These are phyloP conservation scores for Drosophila kurseongensis DNA, from an alignment of 1,140 invertebrate genomes.

Conservation along the genomic window DNA sequence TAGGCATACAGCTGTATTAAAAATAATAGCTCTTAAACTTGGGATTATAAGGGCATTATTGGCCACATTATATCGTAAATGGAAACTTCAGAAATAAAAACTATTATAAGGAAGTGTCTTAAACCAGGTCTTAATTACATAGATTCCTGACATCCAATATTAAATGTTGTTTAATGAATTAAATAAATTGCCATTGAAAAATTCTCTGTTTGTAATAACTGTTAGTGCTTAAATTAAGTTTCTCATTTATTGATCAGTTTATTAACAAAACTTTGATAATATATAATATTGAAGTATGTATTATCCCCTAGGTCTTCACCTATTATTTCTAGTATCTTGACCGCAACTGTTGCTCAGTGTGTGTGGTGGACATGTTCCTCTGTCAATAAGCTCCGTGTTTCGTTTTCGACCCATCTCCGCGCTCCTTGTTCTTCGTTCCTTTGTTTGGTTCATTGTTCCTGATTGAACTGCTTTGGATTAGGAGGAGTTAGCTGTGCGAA, in stretches of 20 bases:
- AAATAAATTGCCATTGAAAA: too few species aligned
- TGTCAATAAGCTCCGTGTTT: constrained; percentile 69
- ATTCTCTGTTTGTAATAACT: too few species aligned
- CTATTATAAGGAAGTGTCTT: too few species aligned
- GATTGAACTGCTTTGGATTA: constrained; percentile 57
- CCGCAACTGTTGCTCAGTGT: constrained; percentile 11
- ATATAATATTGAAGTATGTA: too few species aligned
- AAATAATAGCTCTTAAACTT: not conserved
- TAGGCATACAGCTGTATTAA: constrained; percentile 8
- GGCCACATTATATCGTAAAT: too few species aligned
- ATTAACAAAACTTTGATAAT: too few species aligned
- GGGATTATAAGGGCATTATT: not conserved
- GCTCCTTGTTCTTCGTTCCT: constrained; percentile 48
- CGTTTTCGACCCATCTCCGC: not conserved
- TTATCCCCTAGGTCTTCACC: not conserved
- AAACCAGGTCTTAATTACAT: too few species aligned
- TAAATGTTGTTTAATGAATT: too few species aligned
- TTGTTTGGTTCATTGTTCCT: constrained; percentile 66
- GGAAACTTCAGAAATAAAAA: too few species aligned
- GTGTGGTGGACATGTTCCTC: constrained; percentile 37
- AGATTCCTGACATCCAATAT: too few species aligned
- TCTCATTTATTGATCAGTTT: too few species aligned
- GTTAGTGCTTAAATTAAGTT: too few species aligned
- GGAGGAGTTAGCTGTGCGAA: constrained; percentile 25
- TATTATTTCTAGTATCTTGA: constrained; percentile 2